These are phyloP conservation scores for Drosophila affinis DNA, from an alignment of 2,888 invertebrate species.

Conservation along the genomic window DNA sequence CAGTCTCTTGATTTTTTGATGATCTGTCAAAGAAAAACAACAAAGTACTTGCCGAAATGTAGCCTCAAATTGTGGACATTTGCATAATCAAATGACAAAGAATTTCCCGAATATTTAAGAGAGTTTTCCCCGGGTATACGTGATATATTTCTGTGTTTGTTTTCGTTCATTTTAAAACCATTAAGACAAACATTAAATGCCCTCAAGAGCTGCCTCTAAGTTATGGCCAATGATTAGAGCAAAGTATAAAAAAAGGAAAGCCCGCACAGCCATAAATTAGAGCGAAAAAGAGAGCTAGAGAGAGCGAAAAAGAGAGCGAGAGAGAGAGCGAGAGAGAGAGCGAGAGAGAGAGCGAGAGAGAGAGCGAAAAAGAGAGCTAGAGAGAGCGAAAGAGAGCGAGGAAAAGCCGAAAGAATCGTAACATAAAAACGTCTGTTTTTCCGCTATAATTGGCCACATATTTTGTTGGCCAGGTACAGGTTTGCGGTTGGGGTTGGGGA, in stretches of 20 bases:
- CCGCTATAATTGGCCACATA: slow-evolving; percentile 75
- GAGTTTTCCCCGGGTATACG: slow-evolving; percentile 7
- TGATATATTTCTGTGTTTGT: slow-evolving; percentile 17
- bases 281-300: slow-evolving; percentile 11
- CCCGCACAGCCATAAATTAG: slow-evolving; percentile 65
- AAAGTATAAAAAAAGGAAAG: slow-evolving; percentile 37
- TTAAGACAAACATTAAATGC: slow-evolving; percentile 9
- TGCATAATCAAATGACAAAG: slow-evolving; percentile 66
- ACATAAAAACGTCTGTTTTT: slow-evolving; percentile 75
- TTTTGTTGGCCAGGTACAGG: slow-evolving; percentile 57
- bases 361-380: too few species aligned
- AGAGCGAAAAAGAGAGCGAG: slow-evolving; percentile 10
- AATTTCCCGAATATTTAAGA: background rate
- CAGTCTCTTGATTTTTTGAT: slow-evolving; percentile 25
- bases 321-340: slow-evolving; percentile 17
- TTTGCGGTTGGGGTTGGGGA: slow-evolving; percentile 6
- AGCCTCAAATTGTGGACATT: slow-evolving; percentile 53
- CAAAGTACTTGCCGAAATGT: background rate
- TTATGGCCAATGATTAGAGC: slow-evolving; percentile 66
- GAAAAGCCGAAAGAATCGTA: slow-evolving; percentile 44
- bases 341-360: too few species aligned
- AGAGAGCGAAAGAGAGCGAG: slow-evolving; percentile 13
- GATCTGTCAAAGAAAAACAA: slow-evolving; percentile 28
- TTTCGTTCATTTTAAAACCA: slow-evolving; percentile 21
- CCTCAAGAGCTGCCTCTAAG: slow-evolving; percentile 38